Evolutionary conservation across 2,888 invertebrate genomes (phyloP).

Genomic region (Sminthurinus aureus): DNA sequence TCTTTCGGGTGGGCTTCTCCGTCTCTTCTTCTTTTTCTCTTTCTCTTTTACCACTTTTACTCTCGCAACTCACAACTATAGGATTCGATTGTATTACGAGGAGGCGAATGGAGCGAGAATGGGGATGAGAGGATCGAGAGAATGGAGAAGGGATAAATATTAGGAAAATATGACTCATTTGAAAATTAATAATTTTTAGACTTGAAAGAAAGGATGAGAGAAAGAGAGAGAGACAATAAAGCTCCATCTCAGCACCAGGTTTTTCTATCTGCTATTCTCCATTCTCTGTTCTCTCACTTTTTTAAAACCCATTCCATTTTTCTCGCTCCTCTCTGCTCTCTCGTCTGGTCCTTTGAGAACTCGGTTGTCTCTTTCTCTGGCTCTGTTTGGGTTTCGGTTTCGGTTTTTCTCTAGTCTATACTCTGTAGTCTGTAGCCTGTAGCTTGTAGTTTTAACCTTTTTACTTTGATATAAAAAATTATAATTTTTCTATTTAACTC

Average conservation of each 20-base stretch:
- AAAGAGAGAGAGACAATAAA: not conserved
- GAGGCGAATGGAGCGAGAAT: not conserved
- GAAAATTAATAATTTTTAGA: slow-evolving; percentile 52
- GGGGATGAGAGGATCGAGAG: not conserved
- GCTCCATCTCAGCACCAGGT: not conserved
- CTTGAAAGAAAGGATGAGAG: slow-evolving; percentile 27
- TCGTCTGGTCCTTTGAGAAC: slow-evolving; percentile 35
- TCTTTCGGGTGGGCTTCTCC: slow-evolving; percentile 36
- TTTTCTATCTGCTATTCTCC: not conserved
- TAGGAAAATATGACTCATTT: slow-evolving; percentile 53
- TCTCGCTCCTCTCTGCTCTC: slow-evolving; percentile 1
- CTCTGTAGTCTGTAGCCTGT: not conserved
- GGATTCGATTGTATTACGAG: too few species aligned
- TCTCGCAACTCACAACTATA: too few species aligned
- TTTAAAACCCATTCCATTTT: slow-evolving; percentile 47
- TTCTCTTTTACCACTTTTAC: too few species aligned
- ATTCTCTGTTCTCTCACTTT: slow-evolving; percentile 37
- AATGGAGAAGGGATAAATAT: slow-evolving; percentile 50
- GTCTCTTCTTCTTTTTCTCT: not conserved
- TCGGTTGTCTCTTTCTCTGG: too few species aligned
- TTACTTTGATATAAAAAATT: too few species aligned
- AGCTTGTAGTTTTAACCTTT: too few species aligned
- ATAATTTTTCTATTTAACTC: too few species aligned
- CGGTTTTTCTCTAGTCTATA: not conserved
- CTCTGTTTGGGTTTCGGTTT: not conserved